These are phyloP conservation scores for Paratilapia polleni DNA, from an alignment of 2,113 vertebrate species.

Conservation along the genomic window DNA sequence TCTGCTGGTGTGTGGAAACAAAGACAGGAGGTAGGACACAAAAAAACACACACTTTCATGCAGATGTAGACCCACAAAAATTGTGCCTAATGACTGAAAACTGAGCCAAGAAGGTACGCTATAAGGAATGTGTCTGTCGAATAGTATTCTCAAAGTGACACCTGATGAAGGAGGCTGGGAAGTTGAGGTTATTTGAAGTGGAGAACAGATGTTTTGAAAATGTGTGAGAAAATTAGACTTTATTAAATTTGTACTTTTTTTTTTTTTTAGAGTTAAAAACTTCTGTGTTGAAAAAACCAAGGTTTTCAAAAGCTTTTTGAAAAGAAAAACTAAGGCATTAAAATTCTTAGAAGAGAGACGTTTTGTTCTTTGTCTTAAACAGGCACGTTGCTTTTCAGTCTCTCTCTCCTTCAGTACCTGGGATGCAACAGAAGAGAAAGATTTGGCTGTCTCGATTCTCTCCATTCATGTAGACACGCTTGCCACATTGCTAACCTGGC, in stretches of 20 bases:
- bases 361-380: slow-evolving; percentile 31
- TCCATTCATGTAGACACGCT: slow-evolving; percentile 21
- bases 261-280: background rate
- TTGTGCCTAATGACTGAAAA: background rate
- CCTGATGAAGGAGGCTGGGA: background rate
- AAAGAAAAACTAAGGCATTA: slow-evolving; percentile 9
- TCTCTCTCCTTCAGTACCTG: slow-evolving; percentile 31
- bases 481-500: slow-evolving; percentile 67
- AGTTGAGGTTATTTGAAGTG: background rate
- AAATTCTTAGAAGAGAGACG: background rate
- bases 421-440: slow-evolving; percentile 3
- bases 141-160: slow-evolving; percentile 25
- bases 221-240: slow-evolving; percentile 24
- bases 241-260: slow-evolving; percentile 28
- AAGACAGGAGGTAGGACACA: slow-evolving; percentile 88
- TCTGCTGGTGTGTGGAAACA: slow-evolving; percentile 93
- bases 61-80: background rate
- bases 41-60: background rate
- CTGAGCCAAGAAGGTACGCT: slow-evolving; percentile 1
- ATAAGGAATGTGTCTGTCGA: background rate
- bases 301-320: background rate
- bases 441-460: slow-evolving; percentile 11
- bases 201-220: slow-evolving; percentile 59
- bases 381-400: background rate
- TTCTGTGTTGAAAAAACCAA: slow-evolving; percentile 50